A percentile compares a stretch with the other conserved stretches of the same genome.
Conservation (phyloP, 2,797 vertebrate genomes). For the Neostethus bicornis region DNA sequence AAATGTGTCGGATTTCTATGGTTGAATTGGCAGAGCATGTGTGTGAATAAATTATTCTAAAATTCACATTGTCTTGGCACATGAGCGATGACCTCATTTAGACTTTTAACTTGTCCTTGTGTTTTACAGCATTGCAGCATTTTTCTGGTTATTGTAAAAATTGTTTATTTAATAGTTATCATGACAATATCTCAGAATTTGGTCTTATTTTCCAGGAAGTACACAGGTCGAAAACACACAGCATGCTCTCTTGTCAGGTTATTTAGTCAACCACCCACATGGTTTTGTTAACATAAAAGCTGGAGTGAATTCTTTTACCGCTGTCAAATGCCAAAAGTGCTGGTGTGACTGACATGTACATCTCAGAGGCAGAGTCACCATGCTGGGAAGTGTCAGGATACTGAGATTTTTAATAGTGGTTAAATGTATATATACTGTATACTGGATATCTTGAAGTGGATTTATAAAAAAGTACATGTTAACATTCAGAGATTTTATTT, state of each 20-base stretch:
- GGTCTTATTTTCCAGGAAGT: slow-evolving; percentile 11
- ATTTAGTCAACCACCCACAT: slow-evolving; percentile 24
- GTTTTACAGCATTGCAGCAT: not conserved
- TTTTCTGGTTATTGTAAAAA: not conserved
- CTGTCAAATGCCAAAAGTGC: slow-evolving; percentile 28
- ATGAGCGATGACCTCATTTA: not conserved
- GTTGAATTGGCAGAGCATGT: not conserved
- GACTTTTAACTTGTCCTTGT: not conserved
- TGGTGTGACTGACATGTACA: slow-evolving; percentile 45
- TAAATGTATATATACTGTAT: slow-evolving; percentile 22
- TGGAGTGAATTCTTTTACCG: slow-evolving; percentile 29
- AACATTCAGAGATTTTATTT: slow-evolving; percentile 4
- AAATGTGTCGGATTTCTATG: not conserved
- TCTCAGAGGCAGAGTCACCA: slow-evolving; percentile 56
- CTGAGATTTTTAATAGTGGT: slow-evolving; percentile 57
- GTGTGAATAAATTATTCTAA: not conserved
- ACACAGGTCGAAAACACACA: slow-evolving; percentile 8
- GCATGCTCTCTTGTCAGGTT: slow-evolving; percentile 19
- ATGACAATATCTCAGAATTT: too few relatives aligned
- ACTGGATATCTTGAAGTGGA: slow-evolving; percentile 16
- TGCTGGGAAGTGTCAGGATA: slow-evolving; percentile 52
- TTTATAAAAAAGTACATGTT: slow-evolving; percentile 11
- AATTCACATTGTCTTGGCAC: not conserved
- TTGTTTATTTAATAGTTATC: too few relatives aligned
- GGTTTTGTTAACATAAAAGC: slow-evolving; percentile 30